Evolutionary conservation across 2,797 vertebrate species (phyloP), one percentile per base, ranked within the genome.

Genomic region (Odontamblyopus lacepedii): DNA sequence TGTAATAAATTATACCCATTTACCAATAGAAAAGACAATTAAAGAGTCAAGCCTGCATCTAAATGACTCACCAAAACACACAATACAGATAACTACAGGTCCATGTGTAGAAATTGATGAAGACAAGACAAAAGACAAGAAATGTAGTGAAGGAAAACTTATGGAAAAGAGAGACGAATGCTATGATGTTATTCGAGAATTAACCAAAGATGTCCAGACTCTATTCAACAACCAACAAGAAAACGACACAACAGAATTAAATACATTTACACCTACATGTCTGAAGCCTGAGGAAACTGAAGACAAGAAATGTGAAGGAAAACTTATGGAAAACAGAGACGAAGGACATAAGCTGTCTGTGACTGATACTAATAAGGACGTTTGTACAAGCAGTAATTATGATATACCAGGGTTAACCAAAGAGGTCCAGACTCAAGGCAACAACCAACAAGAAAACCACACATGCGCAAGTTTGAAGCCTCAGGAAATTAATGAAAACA

Each of bases 331-430:
- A 65, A 74, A 27, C 35, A 66, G 41, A 56, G 32, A 71, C 15
- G 59, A 7, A 57, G 44, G 9, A 23, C 76, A 67, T 30, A 59
- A 18, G n/a, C 38, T 68, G 60, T 70, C 63, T 69, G 61, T 82
- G 5, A 72, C 67, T n/a, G 30, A 50, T 30, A 26, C 4, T n/a
- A 35, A 16, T 29, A 29, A 75, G 2, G 26, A 50, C 68, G 30
- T 5, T 5, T 71, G 48, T 71, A 76, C 83, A 73, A 73, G 75
- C 30, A 66, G 32, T 4, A 11, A 67, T 19, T 11, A 12, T 44
- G 11, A 12, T 44, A 48, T 15, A 9, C 5, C 12, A 7, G 35
- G 3, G 12, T 50, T 35, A 60, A 26, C 74, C 4, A 30, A 35
- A 62, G 68, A 78, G 5, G 23, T 23, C 23, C 23, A 23, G 23